A percentile compares a stretch with the other conserved stretches of the same genome.
These are phyloP conservation scores for Plebejus melissa DNA, from an alignment of 2,888 invertebrate genomes.

Conservation along the genomic window DNA sequence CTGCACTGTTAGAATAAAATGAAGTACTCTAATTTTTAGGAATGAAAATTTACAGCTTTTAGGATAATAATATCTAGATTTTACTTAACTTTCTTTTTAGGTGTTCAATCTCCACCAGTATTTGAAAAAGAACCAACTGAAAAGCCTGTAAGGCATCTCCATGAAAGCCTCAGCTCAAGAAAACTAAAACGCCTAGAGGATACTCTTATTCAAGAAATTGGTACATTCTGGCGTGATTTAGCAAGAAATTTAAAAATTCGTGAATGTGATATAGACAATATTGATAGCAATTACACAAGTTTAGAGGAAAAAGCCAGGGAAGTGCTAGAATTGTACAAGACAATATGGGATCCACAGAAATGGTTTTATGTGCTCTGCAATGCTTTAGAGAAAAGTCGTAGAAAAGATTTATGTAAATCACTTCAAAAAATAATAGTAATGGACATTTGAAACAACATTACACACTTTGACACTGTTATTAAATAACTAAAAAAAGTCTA, in stretches of 20 bases:
- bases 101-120: constrained; percentile 37
- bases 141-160: constrained; percentile 42
- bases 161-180: constrained; percentile 43
- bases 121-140: constrained; percentile 33
- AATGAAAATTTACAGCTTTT: not conserved
- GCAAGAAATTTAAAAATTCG: constrained; percentile 59
- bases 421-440: constrained; percentile 60
- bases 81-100: constrained; percentile 38
- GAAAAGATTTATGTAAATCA: constrained; percentile 56
- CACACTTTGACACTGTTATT: not conserved
- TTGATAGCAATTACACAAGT: constrained; percentile 48
- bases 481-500: too few relatives aligned
- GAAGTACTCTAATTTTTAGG: not conserved
- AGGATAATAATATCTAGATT: constrained; percentile 1
- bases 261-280: constrained; percentile 59
- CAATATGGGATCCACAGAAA: constrained; percentile 48
- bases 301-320: constrained; percentile 49
- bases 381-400: constrained; percentile 57
- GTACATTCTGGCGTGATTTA: constrained; percentile 59
- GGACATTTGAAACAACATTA: constrained; percentile 48
- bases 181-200: constrained; percentile 55
- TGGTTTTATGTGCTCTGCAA: constrained; percentile 64
- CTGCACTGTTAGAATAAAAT: too few relatives aligned
- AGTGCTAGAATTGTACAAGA: constrained; percentile 48
- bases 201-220: constrained; percentile 58